phyloP scores from a whole-genome alignment of 1,140 invertebrate genomes.

The Lutraria rhynchaena region DNA sequence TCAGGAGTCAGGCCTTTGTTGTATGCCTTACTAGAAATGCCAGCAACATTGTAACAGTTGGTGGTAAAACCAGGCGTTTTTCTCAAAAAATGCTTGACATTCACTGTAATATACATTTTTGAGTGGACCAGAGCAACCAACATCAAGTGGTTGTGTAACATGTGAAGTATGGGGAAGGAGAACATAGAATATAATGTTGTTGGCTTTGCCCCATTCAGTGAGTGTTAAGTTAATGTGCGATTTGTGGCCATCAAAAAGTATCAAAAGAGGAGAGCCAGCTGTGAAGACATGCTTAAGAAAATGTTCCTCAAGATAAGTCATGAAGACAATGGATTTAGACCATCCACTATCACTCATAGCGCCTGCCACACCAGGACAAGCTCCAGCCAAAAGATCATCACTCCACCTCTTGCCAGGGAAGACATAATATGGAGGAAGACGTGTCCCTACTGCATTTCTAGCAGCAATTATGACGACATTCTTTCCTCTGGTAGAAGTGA shows the following conservation, averaged over 20 bases:
- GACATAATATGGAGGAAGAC: slow-evolving; percentile 79
- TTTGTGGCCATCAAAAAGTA: slow-evolving; percentile 28
- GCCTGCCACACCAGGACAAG: background rate
- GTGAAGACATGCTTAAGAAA: slow-evolving; percentile 19
- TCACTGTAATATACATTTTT: slow-evolving; percentile 24
- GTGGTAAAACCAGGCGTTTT: background rate
- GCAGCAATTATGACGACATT: slow-evolving; percentile 80
- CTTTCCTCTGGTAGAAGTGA: slow-evolving; percentile 74
- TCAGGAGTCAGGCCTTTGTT: slow-evolving; percentile 18
- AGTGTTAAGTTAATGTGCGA: background rate
- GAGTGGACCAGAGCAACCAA: slow-evolving; percentile 5
- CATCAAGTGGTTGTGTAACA: slow-evolving; percentile 17
- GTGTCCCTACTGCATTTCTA: slow-evolving; percentile 76
- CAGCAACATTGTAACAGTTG: slow-evolving; percentile 15
- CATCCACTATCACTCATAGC: slow-evolving; percentile 47
- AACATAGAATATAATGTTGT: slow-evolving; percentile 19
- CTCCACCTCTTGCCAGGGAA: slow-evolving; percentile 80
- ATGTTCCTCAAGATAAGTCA: slow-evolving; percentile 28
- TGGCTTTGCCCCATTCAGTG: background rate
- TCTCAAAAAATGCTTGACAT: slow-evolving; percentile 35
- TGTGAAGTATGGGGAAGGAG: slow-evolving; percentile 9
- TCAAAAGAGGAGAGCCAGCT: background rate
- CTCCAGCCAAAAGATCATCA: slow-evolving; percentile 58
- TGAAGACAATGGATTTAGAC: slow-evolving; percentile 46
- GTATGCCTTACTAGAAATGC: slow-evolving; percentile 24